phyloP scores from a whole-genome alignment of 1,140 invertebrate genomes.

The Pogonomyrmex barbatus region DNA sequence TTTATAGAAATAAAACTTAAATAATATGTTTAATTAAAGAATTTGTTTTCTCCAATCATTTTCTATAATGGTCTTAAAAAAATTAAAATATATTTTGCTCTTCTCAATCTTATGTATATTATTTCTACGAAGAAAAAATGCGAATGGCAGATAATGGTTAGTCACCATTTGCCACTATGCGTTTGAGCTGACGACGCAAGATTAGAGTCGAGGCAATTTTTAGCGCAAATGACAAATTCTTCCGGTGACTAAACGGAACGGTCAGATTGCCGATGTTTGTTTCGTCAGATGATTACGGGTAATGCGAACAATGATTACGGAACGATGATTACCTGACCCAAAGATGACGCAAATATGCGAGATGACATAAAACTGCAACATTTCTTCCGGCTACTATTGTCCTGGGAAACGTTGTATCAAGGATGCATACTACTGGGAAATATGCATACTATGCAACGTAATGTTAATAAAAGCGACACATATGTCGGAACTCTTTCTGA shows the following conservation, averaged over 20 bases:
- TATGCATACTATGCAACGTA: background rate
- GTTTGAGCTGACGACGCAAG: background rate
- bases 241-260: constrained; percentile 37
- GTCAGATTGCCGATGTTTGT: background rate
- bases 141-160: background rate
- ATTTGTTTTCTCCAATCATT: background rate
- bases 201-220: constrained; percentile 24
- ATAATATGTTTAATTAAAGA: background rate
- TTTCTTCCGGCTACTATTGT: constrained; percentile 48
- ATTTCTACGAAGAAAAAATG: constrained; percentile 5
- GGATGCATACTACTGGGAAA: constrained; percentile 14
- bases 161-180: constrained; percentile 11
- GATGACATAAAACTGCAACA: constrained; percentile 48
- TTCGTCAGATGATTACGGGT: constrained; percentile 36
- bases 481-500: background rate
- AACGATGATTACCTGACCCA: constrained; percentile 31
- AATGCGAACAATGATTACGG: constrained; percentile 48
- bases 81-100: background rate
- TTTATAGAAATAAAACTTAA: background rate
- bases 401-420: constrained; percentile 31
- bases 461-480: constrained; percentile 9
- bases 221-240: constrained; percentile 51
- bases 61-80: background rate
- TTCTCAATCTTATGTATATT: background rate
- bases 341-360: constrained; percentile 42